Base-by-base conservation (phyloP, 2,797 vertebrate genomes). In the Lacerta agilis region DNA sequence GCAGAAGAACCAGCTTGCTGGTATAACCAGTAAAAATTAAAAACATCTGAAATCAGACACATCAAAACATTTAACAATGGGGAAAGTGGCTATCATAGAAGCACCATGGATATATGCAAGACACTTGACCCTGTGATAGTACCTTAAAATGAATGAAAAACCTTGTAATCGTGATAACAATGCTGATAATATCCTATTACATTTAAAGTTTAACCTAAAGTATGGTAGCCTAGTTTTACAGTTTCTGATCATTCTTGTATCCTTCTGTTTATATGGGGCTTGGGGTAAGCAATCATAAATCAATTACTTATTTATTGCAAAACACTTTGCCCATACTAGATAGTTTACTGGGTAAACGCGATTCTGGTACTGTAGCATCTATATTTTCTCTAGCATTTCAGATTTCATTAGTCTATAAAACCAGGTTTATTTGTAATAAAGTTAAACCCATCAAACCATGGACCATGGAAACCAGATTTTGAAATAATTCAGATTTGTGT, bases 401-500 rank as follows among this genome's bases (percentile, higher is more conserved):
- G 96, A 97, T 97, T 97, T 97, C 96, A 97, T 97, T 97, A 97
- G 97, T 96, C 97, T 98, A 98, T 97, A 98, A 98, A 98, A 97
- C 98, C 98, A 98, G 98, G 98, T 98, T 98, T 98, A 98, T 98
- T 97, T 96, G 97, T 99, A 99, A 99, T 98, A 98, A 98, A 98
- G 98, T 99, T 99, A 99, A 98, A 98, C 97, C 98, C 97, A 94
- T 96, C 97, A 96, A 97, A 97, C 95, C 94, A 96, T 97, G 97
- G 97, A 97, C 97, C 97, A 97, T 98, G 97, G 97, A 98, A 98
- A 98, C 98, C 96, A 98, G 98, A 98, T 98, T 99, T 98, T 98
- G 97, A 98, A 99, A 98, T 99, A 98, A 98, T 98, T 98, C 98
- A 98, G 98, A 99, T 99, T 99, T 99, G 98, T 99, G 98, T 99